These are phyloP conservation scores for Acanthopleura granulata DNA, from an alignment of 2,888 invertebrate species.

Conservation along the genomic window DNA sequence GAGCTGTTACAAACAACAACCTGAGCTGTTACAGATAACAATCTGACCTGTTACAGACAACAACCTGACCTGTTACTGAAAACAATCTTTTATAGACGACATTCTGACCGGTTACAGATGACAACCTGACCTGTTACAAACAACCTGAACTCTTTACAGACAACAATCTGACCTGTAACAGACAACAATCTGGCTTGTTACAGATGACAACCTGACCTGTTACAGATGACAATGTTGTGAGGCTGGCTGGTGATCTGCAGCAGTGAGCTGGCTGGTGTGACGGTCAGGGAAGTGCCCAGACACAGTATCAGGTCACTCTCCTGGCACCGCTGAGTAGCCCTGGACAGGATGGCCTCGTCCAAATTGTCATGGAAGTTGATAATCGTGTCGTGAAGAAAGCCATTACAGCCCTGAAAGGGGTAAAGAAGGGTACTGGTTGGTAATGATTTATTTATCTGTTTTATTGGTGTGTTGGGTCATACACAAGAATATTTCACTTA, in stretches of 20 bases:
- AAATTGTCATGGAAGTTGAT: slow-evolving; percentile 64
- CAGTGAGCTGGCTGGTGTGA: slow-evolving; percentile 62
- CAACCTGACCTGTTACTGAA: no score
- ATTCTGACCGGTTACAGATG: no score
- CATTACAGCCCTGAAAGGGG: slow-evolving; percentile 50
- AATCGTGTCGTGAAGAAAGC: slow-evolving; percentile 59
- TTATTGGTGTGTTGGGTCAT: no score
- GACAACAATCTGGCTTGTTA: no score
- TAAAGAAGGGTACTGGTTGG: neutral
- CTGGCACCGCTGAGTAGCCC: slow-evolving; percentile 41
- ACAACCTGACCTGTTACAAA: slow-evolving; percentile 29
- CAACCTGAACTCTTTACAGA: no score
- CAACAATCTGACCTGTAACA: no score
- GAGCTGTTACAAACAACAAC: slow-evolving; percentile 61
- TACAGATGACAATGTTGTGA: slow-evolving; percentile 52
- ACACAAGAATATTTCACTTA: no score
- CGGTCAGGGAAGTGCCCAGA: slow-evolving; percentile 62
- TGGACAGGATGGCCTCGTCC: slow-evolving; percentile 50
- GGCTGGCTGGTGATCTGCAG: slow-evolving; percentile 46
- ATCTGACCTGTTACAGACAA: no score
- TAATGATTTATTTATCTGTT: no score
- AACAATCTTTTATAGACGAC: no score
- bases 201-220: slow-evolving; percentile 49
- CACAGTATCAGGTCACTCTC: slow-evolving; percentile 60
- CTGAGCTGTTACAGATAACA: no score